Evolutionary conservation across 2,113 vertebrate species (phyloP).

Genomic region (Ceuthmochares aereus): DNA sequence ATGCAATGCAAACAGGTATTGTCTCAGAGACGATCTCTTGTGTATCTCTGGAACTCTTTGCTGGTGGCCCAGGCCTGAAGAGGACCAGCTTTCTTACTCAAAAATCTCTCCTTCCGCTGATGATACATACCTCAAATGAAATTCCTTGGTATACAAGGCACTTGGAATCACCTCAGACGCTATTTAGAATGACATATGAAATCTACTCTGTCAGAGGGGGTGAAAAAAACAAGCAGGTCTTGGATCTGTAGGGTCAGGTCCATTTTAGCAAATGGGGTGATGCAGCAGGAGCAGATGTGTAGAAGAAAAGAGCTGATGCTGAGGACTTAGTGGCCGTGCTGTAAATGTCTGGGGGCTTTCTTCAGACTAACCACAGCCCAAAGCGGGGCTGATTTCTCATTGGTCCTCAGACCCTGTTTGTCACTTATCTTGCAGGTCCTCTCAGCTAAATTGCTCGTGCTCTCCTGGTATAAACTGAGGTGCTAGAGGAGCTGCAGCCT

Average conservation of each 20-base stretch:
- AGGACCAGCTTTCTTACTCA: neutral
- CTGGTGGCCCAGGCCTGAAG: neutral
- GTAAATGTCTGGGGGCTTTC: neutral
- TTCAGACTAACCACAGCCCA: neutral
- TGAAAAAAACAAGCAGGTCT: neutral
- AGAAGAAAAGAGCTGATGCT: neutral
- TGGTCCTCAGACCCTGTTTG: neutral
- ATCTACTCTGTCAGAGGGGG: neutral
- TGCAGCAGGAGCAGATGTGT: neutral
- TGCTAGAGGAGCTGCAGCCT: neutral
- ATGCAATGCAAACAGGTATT: neutral
- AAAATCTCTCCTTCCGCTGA: neutral
- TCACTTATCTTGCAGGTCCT: neutral
- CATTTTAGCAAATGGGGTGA: neutral
- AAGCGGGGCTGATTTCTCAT: neutral
- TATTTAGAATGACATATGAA: neutral
- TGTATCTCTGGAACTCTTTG: neutral
- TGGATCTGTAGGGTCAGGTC: accelerated
- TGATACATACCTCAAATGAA: neutral
- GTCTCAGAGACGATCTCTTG: neutral
- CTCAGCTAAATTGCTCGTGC: neutral
- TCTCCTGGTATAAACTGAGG: neutral
- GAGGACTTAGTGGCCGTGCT: neutral
- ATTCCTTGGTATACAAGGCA: neutral
- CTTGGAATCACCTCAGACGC: neutral